These are phyloP conservation scores for Pituophis catenifer DNA, from an alignment of 2,113 vertebrate species.

Conservation along the genomic window DNA sequence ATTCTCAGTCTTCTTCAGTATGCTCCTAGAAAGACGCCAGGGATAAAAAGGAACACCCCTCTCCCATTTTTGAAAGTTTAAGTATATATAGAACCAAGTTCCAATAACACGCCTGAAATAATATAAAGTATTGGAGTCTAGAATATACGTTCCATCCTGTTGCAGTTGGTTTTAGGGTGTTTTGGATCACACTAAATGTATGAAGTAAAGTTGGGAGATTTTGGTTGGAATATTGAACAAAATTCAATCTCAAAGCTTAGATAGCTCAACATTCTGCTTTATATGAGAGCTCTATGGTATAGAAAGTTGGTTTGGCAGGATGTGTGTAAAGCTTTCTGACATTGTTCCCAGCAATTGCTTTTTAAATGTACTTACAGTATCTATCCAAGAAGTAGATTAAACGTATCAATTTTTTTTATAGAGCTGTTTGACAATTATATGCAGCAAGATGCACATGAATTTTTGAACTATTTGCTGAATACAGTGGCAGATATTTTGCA, in stretches of 20 bases:
- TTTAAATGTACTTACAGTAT: not conserved
- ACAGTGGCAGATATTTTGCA: conserved; percentile 96
- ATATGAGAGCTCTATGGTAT: not conserved
- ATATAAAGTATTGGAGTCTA: not conserved
- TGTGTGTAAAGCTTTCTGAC: not conserved
- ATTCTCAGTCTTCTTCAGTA: not conserved
- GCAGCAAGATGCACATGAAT: conserved; percentile 98
- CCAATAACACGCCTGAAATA: not conserved
- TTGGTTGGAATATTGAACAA: not conserved
- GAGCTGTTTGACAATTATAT: conserved; percentile 99
- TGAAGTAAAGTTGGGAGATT: not conserved
- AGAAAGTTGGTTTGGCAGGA: not conserved
- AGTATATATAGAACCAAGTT: not conserved
- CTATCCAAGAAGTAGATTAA: not conserved
- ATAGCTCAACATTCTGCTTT: not conserved
- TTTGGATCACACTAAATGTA: not conserved
- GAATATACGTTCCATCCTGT: not conserved
- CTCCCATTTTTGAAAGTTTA: not conserved
- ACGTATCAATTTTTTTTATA: conserved; percentile 58
- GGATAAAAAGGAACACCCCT: not conserved
- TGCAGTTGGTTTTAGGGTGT: not conserved
- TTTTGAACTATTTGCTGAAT: conserved; percentile 96
- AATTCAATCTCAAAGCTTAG: not conserved
- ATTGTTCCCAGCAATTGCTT: not conserved
- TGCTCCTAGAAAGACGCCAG: not conserved